phyloP scores from a whole-genome alignment of 2,888 invertebrate species.

The Trissolcus japonicus region DNA sequence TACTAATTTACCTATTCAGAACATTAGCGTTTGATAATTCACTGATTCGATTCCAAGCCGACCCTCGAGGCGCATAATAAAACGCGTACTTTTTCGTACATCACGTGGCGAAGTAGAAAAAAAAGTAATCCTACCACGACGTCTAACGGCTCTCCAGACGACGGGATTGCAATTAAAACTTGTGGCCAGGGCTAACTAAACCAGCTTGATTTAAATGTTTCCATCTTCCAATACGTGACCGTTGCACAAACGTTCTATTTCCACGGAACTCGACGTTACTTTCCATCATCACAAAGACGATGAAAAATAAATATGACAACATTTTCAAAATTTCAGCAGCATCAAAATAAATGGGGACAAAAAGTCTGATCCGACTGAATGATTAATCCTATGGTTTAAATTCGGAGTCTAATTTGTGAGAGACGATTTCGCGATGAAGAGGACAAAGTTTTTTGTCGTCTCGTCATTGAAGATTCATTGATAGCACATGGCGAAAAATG shows the following conservation, averaged over 20 bases:
- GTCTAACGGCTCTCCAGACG: conserved; percentile 71
- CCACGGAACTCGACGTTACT: too few species aligned
- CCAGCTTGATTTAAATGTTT: conserved; percentile 72
- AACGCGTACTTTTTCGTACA: conserved; percentile 44
- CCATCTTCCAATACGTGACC: conserved; percentile 46
- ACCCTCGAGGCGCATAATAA: conserved; percentile 42
- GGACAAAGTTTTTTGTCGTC: conserved; percentile 1
- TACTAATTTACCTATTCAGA: conserved; percentile 24
- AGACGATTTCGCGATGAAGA: conserved; percentile 4
- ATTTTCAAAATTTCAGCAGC: too few species aligned
- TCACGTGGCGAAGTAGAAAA: conserved; percentile 59
- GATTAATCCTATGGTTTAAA: too few species aligned
- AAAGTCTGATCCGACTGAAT: too few species aligned
- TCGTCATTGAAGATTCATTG: conserved; percentile 41
- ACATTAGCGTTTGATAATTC: conserved; percentile 37
- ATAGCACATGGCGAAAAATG: conserved; percentile 56
- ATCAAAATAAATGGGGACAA: too few species aligned
- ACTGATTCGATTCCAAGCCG: conserved; percentile 38
- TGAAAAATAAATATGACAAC: too few species aligned
- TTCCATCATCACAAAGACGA: too few species aligned
- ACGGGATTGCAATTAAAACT: conserved; percentile 74
- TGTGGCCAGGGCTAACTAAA: conserved; percentile 73
- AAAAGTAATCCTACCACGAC: conserved; percentile 62
- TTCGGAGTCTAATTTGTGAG: too few species aligned
- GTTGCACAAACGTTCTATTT: too few species aligned